Base-by-base conservation (phyloP, 2,113 vertebrate genomes). In the Rhinolophus sinicus region DNA sequence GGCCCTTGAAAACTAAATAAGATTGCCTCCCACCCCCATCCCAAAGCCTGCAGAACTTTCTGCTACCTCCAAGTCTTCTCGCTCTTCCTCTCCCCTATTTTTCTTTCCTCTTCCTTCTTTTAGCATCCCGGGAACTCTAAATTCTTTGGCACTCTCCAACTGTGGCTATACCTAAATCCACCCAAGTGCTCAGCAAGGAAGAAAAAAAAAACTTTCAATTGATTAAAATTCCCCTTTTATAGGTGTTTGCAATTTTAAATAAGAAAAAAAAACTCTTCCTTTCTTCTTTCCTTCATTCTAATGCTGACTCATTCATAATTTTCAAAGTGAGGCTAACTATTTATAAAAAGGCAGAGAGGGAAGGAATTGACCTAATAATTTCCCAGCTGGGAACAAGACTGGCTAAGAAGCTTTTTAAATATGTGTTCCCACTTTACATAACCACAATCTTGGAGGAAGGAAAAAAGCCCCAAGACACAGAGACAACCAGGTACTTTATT, bases 301-400 rank as follows among this genome's bases (percentile, higher is more conserved):
- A 82, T 24, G 30, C 58, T 90, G 50, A 75, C 83, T 89, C 35
- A 82, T 35, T 82, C 22, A 69, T n/a, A 93, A 80, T 88, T 93
- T 90, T 93, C 50, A 58, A 95, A 93, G 44, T 64, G 77, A 91
- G 18, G 50, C 87, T 93, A 90, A 50, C 69, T 78, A 82, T 86
- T 78, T 86, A 78, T 65, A 75, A 81, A 96, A 80, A 76, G 38
- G 19, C 65, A 80, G 40, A 84, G 73, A 87, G 47, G 16, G 10
- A 97, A 58, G 72, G 24, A 94, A 87, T 15, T 40, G 19, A 78
- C 44, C 47, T 81, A 82, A 44, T 56, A 76, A 83, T 80, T 44
- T 90, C 19, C 72, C 70, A 94, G 40, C 30, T 84, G n/a, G 72
- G 26, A 93, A 84, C 64, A 94, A 15, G 13, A 85, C 38, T 69